Base-by-base conservation (phyloP, 2,113 vertebrate species). In the Embiotoca jacksoni region DNA sequence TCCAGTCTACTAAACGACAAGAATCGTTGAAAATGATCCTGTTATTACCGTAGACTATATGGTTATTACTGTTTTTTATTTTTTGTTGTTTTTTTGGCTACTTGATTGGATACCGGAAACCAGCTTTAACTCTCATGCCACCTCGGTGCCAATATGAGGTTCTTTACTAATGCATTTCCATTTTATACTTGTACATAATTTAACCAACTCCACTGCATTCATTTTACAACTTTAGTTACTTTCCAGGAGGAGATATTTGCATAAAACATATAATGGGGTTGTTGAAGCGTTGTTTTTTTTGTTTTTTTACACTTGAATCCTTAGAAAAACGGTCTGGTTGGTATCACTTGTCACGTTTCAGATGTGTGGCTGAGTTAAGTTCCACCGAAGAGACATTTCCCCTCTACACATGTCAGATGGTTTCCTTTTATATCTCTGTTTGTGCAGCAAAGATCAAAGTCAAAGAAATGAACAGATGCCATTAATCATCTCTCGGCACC, bases 141-240 rank as follows among this genome's bases (percentile, higher is more conserved):
- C 7, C 58, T 31, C 16, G 50, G 13, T 39, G 49, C 14, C 47
- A 23, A 31, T 13, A 7, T 75, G 41, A 64, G 32, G 39, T 56
- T 36, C 61, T 65, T 49, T 9, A 47, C 3, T 75, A 32, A 49
- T 56, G 41, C 52, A 8, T 41, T 36, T 74, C 33, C n/a, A 33
- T 64, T 57, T 53, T 75, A 56, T 44, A 11, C 41, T 31, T 49
- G 5, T 30, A 0, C 5, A 13, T 14, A 11, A 36, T 3, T 30
- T 32, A 6, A 11, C 44, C 46, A 11, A 44, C 0, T 41, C 49
- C 64, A 67, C n/a, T 30, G 30, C 49, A 54, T 39, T 54, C 3
- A 11, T 44, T 4, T 54, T 35, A 67, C 50, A 53, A 31, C 64
- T 54, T 11, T 23, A 7, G 7, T 66, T 66, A 49, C 35, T 53